These are phyloP conservation scores for Alouatta palliata DNA, from an alignment of 2,113 vertebrate species.

Conservation along the genomic window DNA sequence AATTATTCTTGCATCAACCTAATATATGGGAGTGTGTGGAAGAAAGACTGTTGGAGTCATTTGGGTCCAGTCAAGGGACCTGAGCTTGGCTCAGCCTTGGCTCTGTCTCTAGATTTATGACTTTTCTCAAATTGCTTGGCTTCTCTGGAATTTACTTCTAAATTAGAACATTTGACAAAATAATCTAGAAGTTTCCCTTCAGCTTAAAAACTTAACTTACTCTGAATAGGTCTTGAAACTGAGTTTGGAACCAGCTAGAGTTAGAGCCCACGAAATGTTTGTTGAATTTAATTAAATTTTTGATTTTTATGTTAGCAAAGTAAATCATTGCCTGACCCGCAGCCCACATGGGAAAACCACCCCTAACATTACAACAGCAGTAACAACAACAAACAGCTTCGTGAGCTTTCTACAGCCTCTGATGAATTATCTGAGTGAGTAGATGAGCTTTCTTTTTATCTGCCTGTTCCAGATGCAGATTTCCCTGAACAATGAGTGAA, in stretches of 20 bases:
- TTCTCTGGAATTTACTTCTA: not conserved
- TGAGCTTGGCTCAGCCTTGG: not conserved
- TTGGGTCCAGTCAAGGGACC: not conserved
- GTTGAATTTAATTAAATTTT: constrained; percentile 8
- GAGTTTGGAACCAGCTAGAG: not conserved
- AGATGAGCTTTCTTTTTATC: not conserved
- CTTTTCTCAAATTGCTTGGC: not conserved
- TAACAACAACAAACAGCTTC: not conserved
- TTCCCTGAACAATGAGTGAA: not conserved
- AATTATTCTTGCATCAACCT: too few species aligned
- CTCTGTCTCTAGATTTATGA: not conserved
- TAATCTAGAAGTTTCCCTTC: constrained; percentile 2
- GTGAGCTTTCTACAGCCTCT: not conserved
- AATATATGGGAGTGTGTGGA: not conserved
- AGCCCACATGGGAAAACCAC: not conserved
- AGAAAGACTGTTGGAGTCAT: not conserved
- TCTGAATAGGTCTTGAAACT: constrained; percentile 13
- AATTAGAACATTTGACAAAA: not conserved
- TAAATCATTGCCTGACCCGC: not conserved
- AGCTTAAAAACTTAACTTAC: not conserved
- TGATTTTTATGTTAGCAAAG: constrained; percentile 5
- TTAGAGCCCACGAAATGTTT: not conserved
- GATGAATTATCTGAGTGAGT: not conserved
- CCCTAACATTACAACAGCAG: not conserved
- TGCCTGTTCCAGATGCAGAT: not conserved